phyloP scores from a whole-genome alignment of 2,888 invertebrate species.

The Diarsia mendica region DNA sequence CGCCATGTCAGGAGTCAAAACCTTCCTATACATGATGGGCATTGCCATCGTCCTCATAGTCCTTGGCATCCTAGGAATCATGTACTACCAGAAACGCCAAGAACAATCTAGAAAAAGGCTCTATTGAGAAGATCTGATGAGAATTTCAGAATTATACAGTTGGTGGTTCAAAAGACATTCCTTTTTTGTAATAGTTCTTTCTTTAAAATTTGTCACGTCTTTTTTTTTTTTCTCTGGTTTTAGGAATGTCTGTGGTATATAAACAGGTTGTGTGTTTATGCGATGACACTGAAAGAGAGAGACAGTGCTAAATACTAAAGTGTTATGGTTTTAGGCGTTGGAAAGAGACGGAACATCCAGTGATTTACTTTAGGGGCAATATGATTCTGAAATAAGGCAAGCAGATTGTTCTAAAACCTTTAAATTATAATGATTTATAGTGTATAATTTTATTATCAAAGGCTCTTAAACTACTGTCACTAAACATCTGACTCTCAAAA shows the following conservation, averaged over 20 bases:
- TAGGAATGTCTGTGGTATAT: constrained; percentile 48
- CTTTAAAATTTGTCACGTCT: constrained; percentile 7
- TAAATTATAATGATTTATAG: background rate
- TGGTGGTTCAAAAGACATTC: constrained; percentile 60
- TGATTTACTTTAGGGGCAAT: background rate
- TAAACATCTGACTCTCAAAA: background rate
- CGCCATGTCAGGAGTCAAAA: constrained; percentile 96
- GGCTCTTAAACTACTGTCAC: background rate
- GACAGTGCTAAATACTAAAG: background rate
- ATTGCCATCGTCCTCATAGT: constrained; percentile 95
- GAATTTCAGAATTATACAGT: constrained; percentile 12
- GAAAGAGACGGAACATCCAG: constrained; percentile 2
- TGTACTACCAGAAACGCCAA: constrained; percentile 98
- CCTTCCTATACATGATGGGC: constrained; percentile 96
- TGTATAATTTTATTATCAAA: background rate
- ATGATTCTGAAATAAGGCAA: background rate
- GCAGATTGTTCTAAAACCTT: background rate
- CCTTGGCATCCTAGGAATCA: constrained; percentile 96
- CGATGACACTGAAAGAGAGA: background rate
- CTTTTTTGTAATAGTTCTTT: constrained; percentile 55
- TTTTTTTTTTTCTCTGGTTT: constrained; percentile 20
- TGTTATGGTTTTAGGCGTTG: background rate
- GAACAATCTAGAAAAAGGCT: constrained; percentile 97
- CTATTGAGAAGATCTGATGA: constrained; percentile 73
- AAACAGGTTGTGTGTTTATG: constrained; percentile 1